Conservation (phyloP, 2,888 invertebrate genomes). For the Pterobdella sp. region DNA sequence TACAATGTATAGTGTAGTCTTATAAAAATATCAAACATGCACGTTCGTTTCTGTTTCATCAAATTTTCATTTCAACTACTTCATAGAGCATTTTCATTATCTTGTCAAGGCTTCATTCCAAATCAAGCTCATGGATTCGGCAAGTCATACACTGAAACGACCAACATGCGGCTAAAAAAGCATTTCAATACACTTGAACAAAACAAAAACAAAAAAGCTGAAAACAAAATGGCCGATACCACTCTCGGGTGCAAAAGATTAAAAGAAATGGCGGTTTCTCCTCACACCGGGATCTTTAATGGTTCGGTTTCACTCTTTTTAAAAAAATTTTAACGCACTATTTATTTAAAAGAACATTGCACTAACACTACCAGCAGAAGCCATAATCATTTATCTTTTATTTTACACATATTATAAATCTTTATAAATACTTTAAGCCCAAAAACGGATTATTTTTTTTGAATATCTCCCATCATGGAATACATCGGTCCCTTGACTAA, state of each 20-base stretch:
- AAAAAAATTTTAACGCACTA: neutral
- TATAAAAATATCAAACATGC: too few species aligned
- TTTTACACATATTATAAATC: neutral
- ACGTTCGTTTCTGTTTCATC: neutral
- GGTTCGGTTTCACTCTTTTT: neutral
- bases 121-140: conserved; percentile 17
- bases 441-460: too few species aligned
- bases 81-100: neutral
- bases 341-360: too few species aligned
- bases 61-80: neutral
- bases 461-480: neutral
- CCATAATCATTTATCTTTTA: neutral
- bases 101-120: conserved; percentile 19
- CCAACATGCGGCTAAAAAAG: conserved; percentile 5
- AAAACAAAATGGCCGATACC: neutral
- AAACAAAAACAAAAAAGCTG: conserved; percentile 10
- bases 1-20: too few species aligned
- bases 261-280: neutral
- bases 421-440: neutral
- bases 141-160: conserved; percentile 10
- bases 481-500: neutral
- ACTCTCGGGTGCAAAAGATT: neutral
- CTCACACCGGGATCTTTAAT: neutral
- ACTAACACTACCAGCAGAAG: neutral
- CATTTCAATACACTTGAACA: conserved; percentile 13